A percentile compares a stretch with the other conserved stretches of the same genome.
These are phyloP conservation scores for Entomyzon cyanotis DNA, from an alignment of 2,113 vertebrate genomes.

Conservation along the genomic window DNA sequence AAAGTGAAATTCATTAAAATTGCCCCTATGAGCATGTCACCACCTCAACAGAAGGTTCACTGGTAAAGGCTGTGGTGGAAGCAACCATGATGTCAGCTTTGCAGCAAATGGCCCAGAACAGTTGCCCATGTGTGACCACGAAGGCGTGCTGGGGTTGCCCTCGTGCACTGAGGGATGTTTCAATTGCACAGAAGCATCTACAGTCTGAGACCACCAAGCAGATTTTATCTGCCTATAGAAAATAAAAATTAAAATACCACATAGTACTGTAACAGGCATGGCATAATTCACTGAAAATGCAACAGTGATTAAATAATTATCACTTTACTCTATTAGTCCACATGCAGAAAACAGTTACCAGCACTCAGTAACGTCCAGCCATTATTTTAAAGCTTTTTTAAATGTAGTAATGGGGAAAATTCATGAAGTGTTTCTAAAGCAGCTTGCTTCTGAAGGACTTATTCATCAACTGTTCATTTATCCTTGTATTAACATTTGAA, in stretches of 20 bases:
- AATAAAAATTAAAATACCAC: background rate
- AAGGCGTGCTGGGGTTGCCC: background rate
- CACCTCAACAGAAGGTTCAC: background rate
- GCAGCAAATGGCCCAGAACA: background rate
- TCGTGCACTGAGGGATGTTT: background rate
- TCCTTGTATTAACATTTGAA: slow-evolving; percentile 50
- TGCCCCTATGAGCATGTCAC: background rate
- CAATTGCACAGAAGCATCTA: background rate
- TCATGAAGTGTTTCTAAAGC: slow-evolving; percentile 57
- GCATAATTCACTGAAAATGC: slow-evolving; percentile 26
- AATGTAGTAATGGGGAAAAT: slow-evolving; percentile 61
- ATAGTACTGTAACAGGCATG: background rate
- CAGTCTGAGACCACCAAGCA: background rate
- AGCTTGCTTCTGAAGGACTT: slow-evolving; percentile 57
- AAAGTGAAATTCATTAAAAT: background rate
- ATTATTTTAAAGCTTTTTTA: slow-evolving; percentile 69
- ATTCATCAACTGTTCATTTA: slow-evolving; percentile 68
- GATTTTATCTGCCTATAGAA: background rate
- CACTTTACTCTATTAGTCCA: slow-evolving; percentile 35
- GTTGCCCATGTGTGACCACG: fast-evolving
- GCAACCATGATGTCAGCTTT: background rate
- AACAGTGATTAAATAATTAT: slow-evolving; percentile 58
- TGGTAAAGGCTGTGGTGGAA: background rate
- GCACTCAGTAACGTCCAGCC: slow-evolving; percentile 54
- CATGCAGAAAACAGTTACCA: slow-evolving; percentile 60